Evolutionary conservation across 2,113 vertebrate species (phyloP).

Genomic region (Urocynchramus pylzowi): DNA sequence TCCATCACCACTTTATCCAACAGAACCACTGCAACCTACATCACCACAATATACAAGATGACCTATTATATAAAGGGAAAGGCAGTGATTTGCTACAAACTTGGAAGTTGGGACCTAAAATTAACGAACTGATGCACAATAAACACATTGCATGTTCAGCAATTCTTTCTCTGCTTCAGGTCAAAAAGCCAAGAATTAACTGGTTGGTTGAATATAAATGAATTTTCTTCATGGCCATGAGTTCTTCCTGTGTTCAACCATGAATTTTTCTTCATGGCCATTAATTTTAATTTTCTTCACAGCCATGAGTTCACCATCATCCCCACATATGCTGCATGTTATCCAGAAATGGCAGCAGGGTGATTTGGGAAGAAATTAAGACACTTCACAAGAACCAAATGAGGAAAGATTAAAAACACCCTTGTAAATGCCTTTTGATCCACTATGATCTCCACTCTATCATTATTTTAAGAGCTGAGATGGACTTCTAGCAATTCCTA

Average conservation of each 20-base stretch:
- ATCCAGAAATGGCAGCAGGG: not conserved
- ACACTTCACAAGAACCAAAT: not conserved
- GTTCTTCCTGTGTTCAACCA: not conserved
- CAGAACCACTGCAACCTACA: not conserved
- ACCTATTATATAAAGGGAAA: not conserved
- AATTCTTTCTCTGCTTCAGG: not conserved
- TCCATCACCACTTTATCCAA: not conserved
- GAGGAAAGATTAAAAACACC: not conserved
- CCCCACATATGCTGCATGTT: fast-evolving
- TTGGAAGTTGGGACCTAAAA: not conserved
- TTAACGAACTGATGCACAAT: not conserved
- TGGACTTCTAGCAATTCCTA: not conserved
- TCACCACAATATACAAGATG: not conserved
- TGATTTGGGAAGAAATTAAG: not conserved
- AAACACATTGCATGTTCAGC: not conserved
- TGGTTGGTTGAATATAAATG: not conserved
- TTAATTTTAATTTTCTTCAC: not conserved
- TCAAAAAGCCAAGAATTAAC: not conserved
- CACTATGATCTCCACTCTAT: not conserved
- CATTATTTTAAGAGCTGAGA: not conserved
- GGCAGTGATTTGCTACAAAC: not conserved
- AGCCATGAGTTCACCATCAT: not conserved
- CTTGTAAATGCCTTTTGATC: not conserved
- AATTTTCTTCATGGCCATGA: not conserved
- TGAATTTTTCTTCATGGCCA: not conserved